A percentile compares a stretch with the other conserved stretches of the same genome.
phyloP scores from a whole-genome alignment of 2,888 invertebrate genomes.

The Fissipunctia ypsillon region DNA sequence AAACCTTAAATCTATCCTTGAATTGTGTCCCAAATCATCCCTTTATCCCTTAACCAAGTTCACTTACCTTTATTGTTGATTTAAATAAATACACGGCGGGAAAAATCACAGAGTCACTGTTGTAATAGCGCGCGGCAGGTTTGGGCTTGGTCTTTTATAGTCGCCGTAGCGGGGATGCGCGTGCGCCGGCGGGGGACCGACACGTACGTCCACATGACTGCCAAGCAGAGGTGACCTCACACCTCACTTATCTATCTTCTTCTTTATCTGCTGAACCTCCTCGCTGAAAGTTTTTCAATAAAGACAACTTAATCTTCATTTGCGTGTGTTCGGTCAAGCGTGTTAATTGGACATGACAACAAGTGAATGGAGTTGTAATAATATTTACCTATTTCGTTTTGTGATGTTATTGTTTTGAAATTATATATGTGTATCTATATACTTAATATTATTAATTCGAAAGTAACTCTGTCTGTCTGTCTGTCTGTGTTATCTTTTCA shows the following conservation, averaged over 20 bases:
- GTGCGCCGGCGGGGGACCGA: constrained; percentile 77
- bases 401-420: background rate
- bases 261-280: constrained; percentile 44
- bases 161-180: constrained; percentile 87
- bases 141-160: constrained; percentile 88
- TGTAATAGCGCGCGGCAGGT: constrained; percentile 90
- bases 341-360: constrained; percentile 9
- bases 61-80: constrained; percentile 87
- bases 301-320: background rate
- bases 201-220: constrained; percentile 70
- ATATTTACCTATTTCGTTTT: constrained; percentile 15
- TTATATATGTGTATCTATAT: too few relatives aligned
- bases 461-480: too few relatives aligned
- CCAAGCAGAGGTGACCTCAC: constrained; percentile 71
- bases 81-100: constrained; percentile 85
- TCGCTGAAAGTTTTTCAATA: constrained; percentile 46
- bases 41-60: constrained; percentile 76
- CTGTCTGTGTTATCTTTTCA: too few relatives aligned
- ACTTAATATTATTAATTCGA: too few relatives aligned
- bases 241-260: constrained; percentile 62
- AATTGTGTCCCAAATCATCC: constrained; percentile 70
- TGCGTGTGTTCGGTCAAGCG: constrained; percentile 6
- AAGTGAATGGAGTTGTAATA: constrained; percentile 1
- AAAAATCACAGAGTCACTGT: constrained; percentile 90
- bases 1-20: constrained; percentile 36